Evolutionary conservation across 2,113 vertebrate species (phyloP), one percentile per base, ranked within the genome.

Genomic region (Mastomys coucha): DNA sequence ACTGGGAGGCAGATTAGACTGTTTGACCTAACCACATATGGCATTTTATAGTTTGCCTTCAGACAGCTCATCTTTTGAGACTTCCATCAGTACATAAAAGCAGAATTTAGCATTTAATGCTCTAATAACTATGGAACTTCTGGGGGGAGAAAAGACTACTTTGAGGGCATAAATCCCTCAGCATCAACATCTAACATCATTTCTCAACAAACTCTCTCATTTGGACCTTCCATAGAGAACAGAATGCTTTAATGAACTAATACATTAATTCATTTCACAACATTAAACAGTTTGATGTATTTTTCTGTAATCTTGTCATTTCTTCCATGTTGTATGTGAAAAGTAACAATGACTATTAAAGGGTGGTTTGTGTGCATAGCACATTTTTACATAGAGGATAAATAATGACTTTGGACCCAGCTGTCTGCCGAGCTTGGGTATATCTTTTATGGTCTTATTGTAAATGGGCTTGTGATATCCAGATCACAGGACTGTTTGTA

Each of bases 11-110:
- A 96, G 72, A 97, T 95, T 88, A 94, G 77, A 94, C 56, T 84
- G 39, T 97, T 84, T 97, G 97, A 96, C 96, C 94, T 96, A 96
- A 98, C 92, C 93, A 33, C 65, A 96, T 69, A 88, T 49, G 69
- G 69, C 89, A 96, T 97, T 97, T 96, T 97, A 58, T 90, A 97
- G 95, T 95, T 97, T 96, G 96, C 19, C 78, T 95, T 91, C 51
- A 95, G 89, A 93, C 77, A 97, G 87, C 87, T 88, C 78, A 77
- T 89, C 93, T 86, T 97, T 70, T 70, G 75, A 96, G 65, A 97
- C 78, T 96, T 96, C 69, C 91, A 93, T 91, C 92, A 94, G 72
- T 67, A 65, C 39, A 86, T 97, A 94, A 95, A 95, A 95, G 78
- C 49, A 94, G 58, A 97, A 75, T 95, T 94, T 94, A 84, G 73